Evolutionary conservation across 2,113 vertebrate species (phyloP), one percentile per base, ranked within the genome.

Genomic region (Daphoenositta chrysoptera): DNA sequence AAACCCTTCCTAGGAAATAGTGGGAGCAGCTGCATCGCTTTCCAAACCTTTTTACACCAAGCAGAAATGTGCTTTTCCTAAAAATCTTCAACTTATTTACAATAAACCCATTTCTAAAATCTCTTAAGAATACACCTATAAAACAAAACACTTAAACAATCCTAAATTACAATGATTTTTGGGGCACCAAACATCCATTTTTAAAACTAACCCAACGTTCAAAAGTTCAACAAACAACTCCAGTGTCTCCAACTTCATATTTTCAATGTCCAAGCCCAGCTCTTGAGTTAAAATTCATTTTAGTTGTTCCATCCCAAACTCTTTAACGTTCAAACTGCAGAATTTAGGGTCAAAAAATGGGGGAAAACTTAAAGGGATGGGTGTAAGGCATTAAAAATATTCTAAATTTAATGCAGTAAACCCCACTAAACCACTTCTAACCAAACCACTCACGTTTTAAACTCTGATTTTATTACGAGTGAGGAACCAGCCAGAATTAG

Each of bases 71-170:
- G 58, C 56, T 37, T 63, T 76, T 39, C 57, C 79, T 37, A 15
- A 47, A 66, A 61, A 24, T 0, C 0, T 28, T 10, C 15, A 10
- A 6, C 16, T 6, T 10, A 4, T 13, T 58, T 2, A 27, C 1
- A 51, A 0, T 0, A 5, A 68, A 57, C 2, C 31, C 16, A 3
- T 3, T 20, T 8, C 42, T 20, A 21, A 2, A 22, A 26, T 0
- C 31, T 4, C 30, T 30, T 14, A 3, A 13, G 6, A 15, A 18
- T 2, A 22, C 3, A 11, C 4, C 9, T 40, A 30, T 8, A 1
- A 17, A 30, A 44, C 30, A 35, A 71, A 68, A 17, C 13, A 31
- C 37, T 42, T 31, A 23, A 44, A 31, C 30, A 48, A 30, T 13
- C 24, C 19, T 24, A 42, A 81, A 47, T 6, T 0, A 9, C 5